Conservation (phyloP, 1,140 invertebrate genomes). For the Muscidifurax raptorellus region DNA sequence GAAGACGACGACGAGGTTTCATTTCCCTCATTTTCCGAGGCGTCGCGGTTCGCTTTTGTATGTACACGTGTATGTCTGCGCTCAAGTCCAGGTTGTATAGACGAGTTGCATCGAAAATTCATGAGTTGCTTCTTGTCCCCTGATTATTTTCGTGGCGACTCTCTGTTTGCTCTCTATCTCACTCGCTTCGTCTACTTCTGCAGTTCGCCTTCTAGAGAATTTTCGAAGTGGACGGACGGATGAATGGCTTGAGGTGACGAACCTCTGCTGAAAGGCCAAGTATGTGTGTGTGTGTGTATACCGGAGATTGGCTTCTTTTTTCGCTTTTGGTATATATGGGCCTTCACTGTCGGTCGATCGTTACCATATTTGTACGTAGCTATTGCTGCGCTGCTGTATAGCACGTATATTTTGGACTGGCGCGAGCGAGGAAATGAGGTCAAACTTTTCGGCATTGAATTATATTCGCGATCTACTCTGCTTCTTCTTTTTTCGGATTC, state of each 20-base stretch:
- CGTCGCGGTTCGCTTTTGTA: neutral
- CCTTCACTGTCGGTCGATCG: neutral
- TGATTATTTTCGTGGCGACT: neutral
- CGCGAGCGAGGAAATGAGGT: neutral
- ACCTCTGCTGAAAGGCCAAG: neutral
- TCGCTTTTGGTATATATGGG: neutral
- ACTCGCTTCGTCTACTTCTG: too few relatives aligned
- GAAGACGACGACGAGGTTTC: neutral
- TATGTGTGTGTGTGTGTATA: too few relatives aligned
- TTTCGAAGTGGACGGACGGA: neutral
- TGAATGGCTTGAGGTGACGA: neutral
- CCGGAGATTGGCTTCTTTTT: neutral
- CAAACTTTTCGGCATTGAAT: neutral
- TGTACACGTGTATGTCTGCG: neutral
- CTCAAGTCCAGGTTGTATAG: neutral
- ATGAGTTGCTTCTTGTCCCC: neutral
- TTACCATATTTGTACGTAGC: neutral
- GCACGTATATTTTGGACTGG: neutral
- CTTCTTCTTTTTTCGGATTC: neutral
- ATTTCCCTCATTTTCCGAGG: neutral
- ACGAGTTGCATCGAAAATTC: constrained; percentile 15
- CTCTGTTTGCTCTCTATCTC: neutral
- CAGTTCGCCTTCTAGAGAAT: neutral
- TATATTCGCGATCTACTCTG: neutral
- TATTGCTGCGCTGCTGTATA: neutral